These are phyloP conservation scores for Drosophila seguyi DNA, from an alignment of 1,140 invertebrate genomes.

Conservation along the genomic window DNA sequence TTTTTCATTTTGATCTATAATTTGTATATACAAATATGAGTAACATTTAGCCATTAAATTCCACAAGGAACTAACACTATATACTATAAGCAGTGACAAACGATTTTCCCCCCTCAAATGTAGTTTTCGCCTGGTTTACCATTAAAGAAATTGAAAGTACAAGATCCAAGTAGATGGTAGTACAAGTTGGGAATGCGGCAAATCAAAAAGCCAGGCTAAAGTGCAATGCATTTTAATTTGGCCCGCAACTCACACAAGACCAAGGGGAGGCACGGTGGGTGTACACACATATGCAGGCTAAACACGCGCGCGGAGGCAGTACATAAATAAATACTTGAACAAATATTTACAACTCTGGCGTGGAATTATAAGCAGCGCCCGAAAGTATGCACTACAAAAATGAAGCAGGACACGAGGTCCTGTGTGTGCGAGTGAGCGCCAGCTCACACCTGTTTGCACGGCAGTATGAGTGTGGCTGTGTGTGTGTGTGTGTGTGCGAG, in stretches of 20 bases:
- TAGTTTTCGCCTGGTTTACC: slow-evolving; percentile 23
- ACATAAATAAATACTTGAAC: slow-evolving; percentile 83
- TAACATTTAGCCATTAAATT: background rate
- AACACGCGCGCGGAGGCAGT: slow-evolving; percentile 50
- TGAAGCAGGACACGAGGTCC: slow-evolving; percentile 45
- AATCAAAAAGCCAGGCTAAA: slow-evolving; percentile 73
- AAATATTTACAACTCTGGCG: slow-evolving; percentile 79
- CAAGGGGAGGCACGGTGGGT: slow-evolving; percentile 25
- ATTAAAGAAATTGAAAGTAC: slow-evolving; percentile 78
- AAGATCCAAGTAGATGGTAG: slow-evolving; percentile 21
- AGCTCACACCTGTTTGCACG: slow-evolving; percentile 70
- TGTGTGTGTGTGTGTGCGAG: slow-evolving; percentile 33
- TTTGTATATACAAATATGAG: no score
- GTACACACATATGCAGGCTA: slow-evolving; percentile 27
- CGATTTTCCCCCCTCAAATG: background rate
- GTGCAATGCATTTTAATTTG: slow-evolving; percentile 80
- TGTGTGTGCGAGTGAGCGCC: slow-evolving; percentile 10
- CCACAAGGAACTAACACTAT: background rate
- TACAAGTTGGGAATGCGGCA: slow-evolving; percentile 46
- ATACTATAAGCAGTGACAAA: slow-evolving; percentile 4
- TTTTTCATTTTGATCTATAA: no score
- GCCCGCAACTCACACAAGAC: slow-evolving; percentile 49
- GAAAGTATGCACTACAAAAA: slow-evolving; percentile 76
- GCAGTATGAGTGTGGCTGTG: slow-evolving; percentile 1
- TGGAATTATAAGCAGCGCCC: slow-evolving; percentile 77